A percentile compares a stretch with the other conserved stretches of the same genome.
Conservation (phyloP, 2,888 invertebrate genomes). For the Isoperla grammatica region DNA sequence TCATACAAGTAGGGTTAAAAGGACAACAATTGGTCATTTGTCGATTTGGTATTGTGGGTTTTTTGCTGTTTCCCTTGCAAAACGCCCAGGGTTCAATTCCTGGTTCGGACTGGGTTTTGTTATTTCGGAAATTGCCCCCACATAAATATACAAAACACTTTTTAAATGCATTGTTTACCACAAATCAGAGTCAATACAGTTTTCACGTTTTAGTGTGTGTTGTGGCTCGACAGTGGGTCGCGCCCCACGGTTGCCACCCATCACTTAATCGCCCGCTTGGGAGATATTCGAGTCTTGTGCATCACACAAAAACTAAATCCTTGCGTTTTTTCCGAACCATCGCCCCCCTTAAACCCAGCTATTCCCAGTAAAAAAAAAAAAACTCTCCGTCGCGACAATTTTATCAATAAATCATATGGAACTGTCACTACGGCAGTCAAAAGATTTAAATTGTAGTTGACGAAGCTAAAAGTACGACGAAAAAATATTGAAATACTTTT, state of each 20-base stretch:
- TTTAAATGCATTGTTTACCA: too few species aligned
- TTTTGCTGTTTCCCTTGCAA: too few species aligned
- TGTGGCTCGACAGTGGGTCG: background rate
- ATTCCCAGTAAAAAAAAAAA: background rate
- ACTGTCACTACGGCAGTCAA: constrained; percentile 1
- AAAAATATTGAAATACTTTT: constrained; percentile 4
- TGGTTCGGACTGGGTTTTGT: too few species aligned
- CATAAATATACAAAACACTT: too few species aligned
- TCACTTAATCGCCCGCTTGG: background rate
- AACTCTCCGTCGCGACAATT: constrained; percentile 4
- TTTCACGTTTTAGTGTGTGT: too few species aligned
- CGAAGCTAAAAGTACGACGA: background rate
- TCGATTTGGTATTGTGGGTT: too few species aligned
- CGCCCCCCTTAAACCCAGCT: too few species aligned
- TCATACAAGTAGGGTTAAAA: too few species aligned
- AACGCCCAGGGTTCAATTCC: too few species aligned
- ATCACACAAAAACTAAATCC: background rate
- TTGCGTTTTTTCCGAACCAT: background rate
- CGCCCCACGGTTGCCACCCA: background rate
- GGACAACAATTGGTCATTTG: too few species aligned
- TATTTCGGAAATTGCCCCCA: too few species aligned
- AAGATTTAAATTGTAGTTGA: constrained; percentile 3
- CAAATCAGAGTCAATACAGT: too few species aligned
- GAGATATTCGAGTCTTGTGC: background rate
- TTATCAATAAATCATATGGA: constrained; percentile 9